Base-by-base conservation (phyloP, 2,888 invertebrate species). In the Diabrotica balteata region DNA sequence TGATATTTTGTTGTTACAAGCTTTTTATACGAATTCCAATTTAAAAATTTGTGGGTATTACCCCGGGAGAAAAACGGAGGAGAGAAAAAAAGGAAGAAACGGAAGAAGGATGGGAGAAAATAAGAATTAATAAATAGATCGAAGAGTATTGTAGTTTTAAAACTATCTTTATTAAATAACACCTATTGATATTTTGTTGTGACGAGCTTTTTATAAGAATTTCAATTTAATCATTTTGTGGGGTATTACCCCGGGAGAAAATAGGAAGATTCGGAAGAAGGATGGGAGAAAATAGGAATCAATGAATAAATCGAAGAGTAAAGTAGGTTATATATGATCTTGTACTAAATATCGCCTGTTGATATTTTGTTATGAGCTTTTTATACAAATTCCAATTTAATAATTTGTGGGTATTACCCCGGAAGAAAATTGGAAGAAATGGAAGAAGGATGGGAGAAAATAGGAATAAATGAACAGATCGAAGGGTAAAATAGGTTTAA, bases 391-490 rank as follows among this genome's bases (percentile, higher is more conserved):
- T 46, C 46, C 53, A 52, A 60, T 59, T 63, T 32, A 66, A 66
- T 1, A 0, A 59, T 62, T 60, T 69, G 66, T 66, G 69, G 69
- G 66, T 62, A 45, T 54, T 59, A 9, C 66, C 69, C 69, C 53
- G 49, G 66, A 57, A 68, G 65, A 55, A 1, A 46, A 8, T 66
- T 49, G 49, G 66, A 57, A 68, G 65, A 55, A 1, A 46, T 1
- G 46, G 46, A 46, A 46, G 9, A 46, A 46, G 46, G 46, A 46
- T 8, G 1, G 17, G 17, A 17, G 17, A 17, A 17, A 17, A 17
- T 46, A 46, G 46, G 46, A 8, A 9, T 46, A 0, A 46, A 8
- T 9, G 9, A 8, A 46, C 0, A 8, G 1, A 1, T 8, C 46
- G 9, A 46, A 7, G n/a, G n/a, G n/a, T n/a, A n/a, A n/a, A n/a